Evolutionary conservation across 2,113 vertebrate genomes (phyloP).

Genomic region (Guaruba guarouba): DNA sequence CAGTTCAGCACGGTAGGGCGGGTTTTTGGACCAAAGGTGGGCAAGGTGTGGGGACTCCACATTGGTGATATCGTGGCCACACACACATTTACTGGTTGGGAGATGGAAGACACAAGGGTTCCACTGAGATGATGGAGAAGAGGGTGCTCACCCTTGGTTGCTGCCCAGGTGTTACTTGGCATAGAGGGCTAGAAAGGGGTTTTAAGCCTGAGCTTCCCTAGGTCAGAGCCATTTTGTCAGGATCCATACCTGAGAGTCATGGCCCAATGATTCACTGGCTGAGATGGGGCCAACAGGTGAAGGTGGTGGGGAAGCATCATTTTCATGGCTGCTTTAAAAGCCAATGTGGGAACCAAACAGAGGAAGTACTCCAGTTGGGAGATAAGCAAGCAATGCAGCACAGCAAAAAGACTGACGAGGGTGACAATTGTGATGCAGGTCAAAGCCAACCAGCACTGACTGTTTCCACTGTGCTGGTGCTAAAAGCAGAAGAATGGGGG

Average conservation of each 20-base stretch:
- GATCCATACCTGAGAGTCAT: not conserved
- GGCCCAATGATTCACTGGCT: not conserved
- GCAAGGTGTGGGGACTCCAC: not conserved
- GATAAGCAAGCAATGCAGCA: rapidly evolving
- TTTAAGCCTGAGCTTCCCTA: not conserved
- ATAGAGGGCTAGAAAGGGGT: not conserved
- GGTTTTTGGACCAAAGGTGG: not conserved
- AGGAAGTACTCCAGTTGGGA: rapidly evolving
- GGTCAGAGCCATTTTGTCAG: not conserved
- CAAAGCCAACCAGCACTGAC: rapidly evolving
- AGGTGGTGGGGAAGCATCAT: not conserved
- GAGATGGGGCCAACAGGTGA: not conserved
- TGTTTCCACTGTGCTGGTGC: not conserved
- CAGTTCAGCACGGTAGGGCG: not conserved
- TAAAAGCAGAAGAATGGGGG: not conserved
- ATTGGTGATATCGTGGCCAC: not conserved
- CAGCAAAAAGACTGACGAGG: not conserved
- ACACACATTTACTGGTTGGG: not conserved
- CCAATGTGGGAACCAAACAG: not conserved
- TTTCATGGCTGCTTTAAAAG: not conserved
- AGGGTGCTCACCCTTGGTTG: not conserved
- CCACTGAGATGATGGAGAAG: not conserved
- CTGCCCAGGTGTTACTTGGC: rapidly evolving
- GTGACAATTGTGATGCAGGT: not conserved
- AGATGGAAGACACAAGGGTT: not conserved